Conservation (phyloP, 2,888 invertebrate genomes). For the Leptinotarsa juncta region DNA sequence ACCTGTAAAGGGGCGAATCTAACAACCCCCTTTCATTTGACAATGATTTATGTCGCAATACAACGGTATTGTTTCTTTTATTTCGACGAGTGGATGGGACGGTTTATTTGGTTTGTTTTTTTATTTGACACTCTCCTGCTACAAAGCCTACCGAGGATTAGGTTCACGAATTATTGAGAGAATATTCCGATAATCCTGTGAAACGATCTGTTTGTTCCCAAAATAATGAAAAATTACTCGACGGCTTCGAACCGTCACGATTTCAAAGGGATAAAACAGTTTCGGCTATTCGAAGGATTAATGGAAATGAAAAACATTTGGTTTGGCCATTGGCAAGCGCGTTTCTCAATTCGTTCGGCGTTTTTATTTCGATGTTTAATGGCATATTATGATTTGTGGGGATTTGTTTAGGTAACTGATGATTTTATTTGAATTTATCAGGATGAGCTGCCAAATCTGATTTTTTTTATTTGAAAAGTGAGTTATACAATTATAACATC, state of each 20-base stretch:
- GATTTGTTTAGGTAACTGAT: too few species aligned
- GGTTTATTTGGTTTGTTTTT: slow-evolving; percentile 47
- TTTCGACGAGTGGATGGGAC: slow-evolving; percentile 51
- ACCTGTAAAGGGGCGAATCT: slow-evolving; percentile 23
- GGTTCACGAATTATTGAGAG: not conserved
- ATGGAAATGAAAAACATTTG: not conserved
- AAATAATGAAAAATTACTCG: slow-evolving; percentile 13
- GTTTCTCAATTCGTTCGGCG: not conserved
- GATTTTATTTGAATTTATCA: too few species aligned
- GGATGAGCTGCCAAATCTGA: too few species aligned
- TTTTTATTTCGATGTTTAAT: not conserved
- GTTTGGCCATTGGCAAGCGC: not conserved
- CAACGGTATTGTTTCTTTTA: slow-evolving; percentile 48
- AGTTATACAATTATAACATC: too few species aligned
- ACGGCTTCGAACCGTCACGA: not conserved
- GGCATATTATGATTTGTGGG: not conserved
- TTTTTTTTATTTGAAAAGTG: too few species aligned
- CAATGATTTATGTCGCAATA: slow-evolving; percentile 46
- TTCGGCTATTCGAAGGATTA: not conserved
- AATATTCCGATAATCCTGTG: not conserved
- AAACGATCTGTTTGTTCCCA: slow-evolving; percentile 9
- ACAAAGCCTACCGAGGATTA: slow-evolving; percentile 2
- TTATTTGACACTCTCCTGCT: slow-evolving; percentile 41
- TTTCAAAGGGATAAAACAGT: not conserved
- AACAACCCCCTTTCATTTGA: slow-evolving; percentile 33